These are phyloP conservation scores for Melanotaenia boesemani DNA, from an alignment of 2,797 vertebrate species.

Conservation along the genomic window DNA sequence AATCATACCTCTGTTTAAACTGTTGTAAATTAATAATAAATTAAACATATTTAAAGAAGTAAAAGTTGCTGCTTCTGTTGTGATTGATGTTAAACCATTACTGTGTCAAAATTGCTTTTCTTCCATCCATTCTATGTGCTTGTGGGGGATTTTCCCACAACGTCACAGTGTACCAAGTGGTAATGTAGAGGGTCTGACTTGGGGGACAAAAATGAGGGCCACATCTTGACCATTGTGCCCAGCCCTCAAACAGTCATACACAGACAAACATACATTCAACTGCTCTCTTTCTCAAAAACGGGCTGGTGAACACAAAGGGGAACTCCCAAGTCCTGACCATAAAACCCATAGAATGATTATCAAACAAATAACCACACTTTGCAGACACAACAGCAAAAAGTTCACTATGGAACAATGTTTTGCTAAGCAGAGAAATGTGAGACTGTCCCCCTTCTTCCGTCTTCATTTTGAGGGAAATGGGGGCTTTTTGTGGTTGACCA, in stretches of 20 bases:
- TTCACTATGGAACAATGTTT: conserved; percentile 45
- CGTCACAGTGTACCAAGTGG: conserved; percentile 26
- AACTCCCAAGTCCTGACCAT: conserved; percentile 77
- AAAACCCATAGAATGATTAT: conserved; percentile 65
- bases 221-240: conserved; percentile 49
- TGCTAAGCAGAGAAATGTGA: conserved; percentile 36
- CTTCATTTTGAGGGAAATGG: conserved; percentile 30
- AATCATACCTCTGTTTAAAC: neutral
- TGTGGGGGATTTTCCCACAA: conserved; percentile 66
- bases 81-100: neutral
- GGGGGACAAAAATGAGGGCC: conserved; percentile 32
- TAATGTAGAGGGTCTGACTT: conserved; percentile 28
- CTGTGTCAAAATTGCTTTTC: neutral
- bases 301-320: conserved; percentile 60
- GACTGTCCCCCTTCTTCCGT: conserved; percentile 9
- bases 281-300: conserved; percentile 19
- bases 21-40: neutral
- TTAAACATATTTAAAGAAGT: neutral
- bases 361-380: conserved; percentile 63
- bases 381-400: conserved; percentile 44
- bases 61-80: neutral
- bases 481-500: conserved; percentile 56
- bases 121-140: conserved; percentile 1
- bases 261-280: conserved; percentile 31
- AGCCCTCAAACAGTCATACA: conserved; percentile 22